Base-by-base conservation (phyloP, 2,797 vertebrate species). In the Steatocranus sp. region DNA sequence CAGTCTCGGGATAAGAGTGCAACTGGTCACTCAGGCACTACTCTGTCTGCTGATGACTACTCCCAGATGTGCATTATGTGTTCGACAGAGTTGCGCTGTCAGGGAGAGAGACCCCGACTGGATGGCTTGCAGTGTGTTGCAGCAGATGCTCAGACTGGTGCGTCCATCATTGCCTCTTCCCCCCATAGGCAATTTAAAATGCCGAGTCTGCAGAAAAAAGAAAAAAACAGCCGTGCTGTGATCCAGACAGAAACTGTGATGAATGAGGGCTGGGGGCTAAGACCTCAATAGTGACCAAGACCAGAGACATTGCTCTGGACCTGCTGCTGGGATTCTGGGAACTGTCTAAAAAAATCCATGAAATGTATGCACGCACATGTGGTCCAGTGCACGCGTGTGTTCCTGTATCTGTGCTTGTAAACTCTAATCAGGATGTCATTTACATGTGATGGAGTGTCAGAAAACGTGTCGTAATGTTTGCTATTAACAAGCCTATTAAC, bases 161-260 rank as follows among this genome's bases (percentile, higher is more conserved):
- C 75, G 87, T 94, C 91, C 88, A 89, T 94, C 90, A 94, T 77
- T 50, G 51, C 88, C 56, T 86, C 76, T 80, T 51, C 15, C 84
- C 87, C 84, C 84, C 17, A 15, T 36, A 76, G 88, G 87, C 81
- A 56, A 79, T 80, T 78, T 80, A 89, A 90, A 93, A 93, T 91
- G 91, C 93, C 86, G 84, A 83, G 80, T 94, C 78, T 90, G 95
- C 94, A 94, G 89, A 91, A 93, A 78, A 41, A 76, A 43, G 6
- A 0, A 61, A 50, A 61, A 77, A 48, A 75, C 53, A 63, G 25
- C 74, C 74, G 46, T 41, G 53, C 85, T 83, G 75, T 90, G 88
- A 94, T 81, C 50, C 66, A 83, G 89, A 91, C 88, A 89, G 87
- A 89, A 91, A 85, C 83, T 86, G 92, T 94, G 94, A 96, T 94